Evolutionary conservation across 2,888 invertebrate genomes (phyloP), one percentile per base, ranked within the genome.

Genomic region (Eupithecia vulgata): DNA sequence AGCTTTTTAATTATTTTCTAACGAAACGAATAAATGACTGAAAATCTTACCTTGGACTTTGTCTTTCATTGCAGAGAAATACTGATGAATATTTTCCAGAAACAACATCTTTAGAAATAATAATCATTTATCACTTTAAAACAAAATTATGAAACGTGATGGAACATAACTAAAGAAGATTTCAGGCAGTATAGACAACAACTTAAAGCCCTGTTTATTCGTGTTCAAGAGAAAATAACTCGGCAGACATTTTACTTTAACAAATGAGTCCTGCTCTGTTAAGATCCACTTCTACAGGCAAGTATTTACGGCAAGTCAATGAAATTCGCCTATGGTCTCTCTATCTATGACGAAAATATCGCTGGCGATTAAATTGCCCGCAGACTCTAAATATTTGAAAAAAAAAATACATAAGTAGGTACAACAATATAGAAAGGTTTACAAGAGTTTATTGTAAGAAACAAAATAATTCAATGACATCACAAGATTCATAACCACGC

Each of bases 61-160:
- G 57, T 57, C 61, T 34, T 61, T 34, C 4, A 21, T 17, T 34
- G 65, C 21, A 21, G 57, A 25, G 57, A 25, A 21, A 57, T 57
- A 2, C 3, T 57, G 1, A 4, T 10, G 25, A 25, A 57, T 57
- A 48, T 21, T 48, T 57, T 21, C 10, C 6, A 8, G 21, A 12
- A 25, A 21, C 12, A 48, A 48, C 8, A n/a, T 52, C 59, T 17
- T 64, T n/a, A 37, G n/a, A n/a, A 64, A 21, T 40, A n/a, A 6
- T 40, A 21, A 21, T 42, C 21, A 15, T 21, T 1, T n/a, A 25
- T 21, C 35, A 64, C 21, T 40, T 65, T 65, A 21, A 65, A 65
- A 37, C 13, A 48, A 67, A 68, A 61, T 67, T 61, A 71, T 61
- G 25, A 57, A 69, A 65, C 69, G 73, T 70, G 70, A 66, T 57